These are phyloP conservation scores for Chlamydotis undulata DNA, from an alignment of 2,113 vertebrate genomes.

Conservation along the genomic window DNA sequence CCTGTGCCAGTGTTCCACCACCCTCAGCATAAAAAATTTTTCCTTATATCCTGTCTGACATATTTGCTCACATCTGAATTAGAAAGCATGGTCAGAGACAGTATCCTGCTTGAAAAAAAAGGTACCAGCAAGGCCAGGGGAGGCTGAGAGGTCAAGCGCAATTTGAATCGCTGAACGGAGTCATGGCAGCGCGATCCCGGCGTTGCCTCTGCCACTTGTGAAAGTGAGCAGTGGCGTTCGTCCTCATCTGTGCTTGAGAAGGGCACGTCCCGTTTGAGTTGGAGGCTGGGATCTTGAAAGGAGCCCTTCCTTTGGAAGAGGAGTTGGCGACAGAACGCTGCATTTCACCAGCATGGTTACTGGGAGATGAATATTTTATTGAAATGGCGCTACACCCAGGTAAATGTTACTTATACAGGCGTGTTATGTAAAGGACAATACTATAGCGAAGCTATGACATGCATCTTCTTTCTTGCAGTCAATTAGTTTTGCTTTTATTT, in stretches of 20 bases:
- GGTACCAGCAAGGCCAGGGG: too few species aligned
- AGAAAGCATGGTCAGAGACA: not conserved
- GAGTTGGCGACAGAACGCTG: not conserved
- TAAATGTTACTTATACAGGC: not conserved
- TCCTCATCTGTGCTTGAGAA: too few species aligned
- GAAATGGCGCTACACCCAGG: not conserved
- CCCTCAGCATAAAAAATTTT: too few species aligned
- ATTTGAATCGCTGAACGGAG: not conserved
- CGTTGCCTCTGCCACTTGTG: accelerated
- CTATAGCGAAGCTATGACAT: accelerated
- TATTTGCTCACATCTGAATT: not conserved
- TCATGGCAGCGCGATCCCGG: not conserved
- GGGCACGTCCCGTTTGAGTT: not conserved
- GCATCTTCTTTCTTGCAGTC: not conserved
- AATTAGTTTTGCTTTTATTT: not conserved
- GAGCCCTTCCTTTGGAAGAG: not conserved
- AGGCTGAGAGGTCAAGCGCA: not conserved
- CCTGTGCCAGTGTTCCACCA: too few species aligned
- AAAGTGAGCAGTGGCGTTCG: too few species aligned
- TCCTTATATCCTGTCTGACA: too few species aligned
- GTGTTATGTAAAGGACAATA: not conserved
- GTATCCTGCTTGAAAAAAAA: not conserved
- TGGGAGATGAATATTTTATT: not conserved
- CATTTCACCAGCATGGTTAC: not conserved
- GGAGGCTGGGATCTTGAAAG: not conserved